Evolutionary conservation across 2,797 vertebrate species (phyloP).

Genomic region (Gymnoscopelus braueri): DNA sequence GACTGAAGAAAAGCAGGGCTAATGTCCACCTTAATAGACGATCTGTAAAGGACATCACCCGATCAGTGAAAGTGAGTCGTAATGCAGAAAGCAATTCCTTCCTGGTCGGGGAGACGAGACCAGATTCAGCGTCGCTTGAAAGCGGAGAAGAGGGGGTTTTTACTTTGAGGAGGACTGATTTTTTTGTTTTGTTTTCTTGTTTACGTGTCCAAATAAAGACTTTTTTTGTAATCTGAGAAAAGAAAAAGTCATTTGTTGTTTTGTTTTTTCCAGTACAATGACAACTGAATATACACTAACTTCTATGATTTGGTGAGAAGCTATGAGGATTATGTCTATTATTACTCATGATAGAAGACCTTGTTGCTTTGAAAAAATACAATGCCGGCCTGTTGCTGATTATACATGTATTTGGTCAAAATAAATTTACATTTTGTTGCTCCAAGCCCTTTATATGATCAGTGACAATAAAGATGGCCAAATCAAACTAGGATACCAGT

Average conservation of each 20-base stretch:
- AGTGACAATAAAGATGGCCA: conserved; percentile 61
- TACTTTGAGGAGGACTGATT: conserved; percentile 68
- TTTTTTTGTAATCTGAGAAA: no score
- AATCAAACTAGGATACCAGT: conserved; percentile 66
- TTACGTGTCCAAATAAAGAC: no score
- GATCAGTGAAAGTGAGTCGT: conserved; percentile 42
- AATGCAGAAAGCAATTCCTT: conserved; percentile 61
- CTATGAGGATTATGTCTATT: conserved; percentile 37
- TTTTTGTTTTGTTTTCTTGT: no score
- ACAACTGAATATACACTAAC: conserved; percentile 1
- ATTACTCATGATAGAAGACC: conserved; percentile 31
- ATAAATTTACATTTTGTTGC: conserved; percentile 62
- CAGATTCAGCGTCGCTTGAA: conserved; percentile 64
- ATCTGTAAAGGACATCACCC: conserved; percentile 58
- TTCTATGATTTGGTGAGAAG: conserved; percentile 67
- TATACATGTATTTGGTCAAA: conserved; percentile 76
- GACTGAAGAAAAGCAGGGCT: conserved; percentile 68
- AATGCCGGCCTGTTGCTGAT: conserved; percentile 47
- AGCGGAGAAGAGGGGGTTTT: conserved; percentile 80
- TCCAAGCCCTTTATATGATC: conserved; percentile 70
- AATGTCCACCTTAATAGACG: conserved; percentile 72
- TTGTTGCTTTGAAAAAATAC: conserved; percentile 34
- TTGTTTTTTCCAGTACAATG: conserved; percentile 10
- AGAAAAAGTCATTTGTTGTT: conserved; percentile 1
- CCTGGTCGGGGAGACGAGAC: conserved; percentile 77